phyloP scores from a whole-genome alignment of 2,113 vertebrate species.

The Phylloscopus trochilus region DNA sequence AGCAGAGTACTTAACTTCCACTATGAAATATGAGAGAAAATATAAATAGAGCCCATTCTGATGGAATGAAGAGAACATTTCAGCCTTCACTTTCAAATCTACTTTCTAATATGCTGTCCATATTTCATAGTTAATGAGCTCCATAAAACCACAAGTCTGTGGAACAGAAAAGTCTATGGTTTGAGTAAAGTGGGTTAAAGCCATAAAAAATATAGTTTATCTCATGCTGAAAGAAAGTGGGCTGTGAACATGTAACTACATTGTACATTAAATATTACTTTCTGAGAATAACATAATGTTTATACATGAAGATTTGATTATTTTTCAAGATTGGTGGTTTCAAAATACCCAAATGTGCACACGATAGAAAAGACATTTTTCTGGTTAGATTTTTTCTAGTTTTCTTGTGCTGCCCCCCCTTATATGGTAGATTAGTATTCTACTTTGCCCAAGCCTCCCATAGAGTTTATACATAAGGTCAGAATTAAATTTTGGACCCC shows the following conservation, averaged over 20 bases:
- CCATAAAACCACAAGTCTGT: background rate
- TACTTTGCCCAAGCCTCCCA: background rate
- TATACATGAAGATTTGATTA: slow-evolving; percentile 34
- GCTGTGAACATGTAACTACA: background rate
- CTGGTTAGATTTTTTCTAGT: background rate
- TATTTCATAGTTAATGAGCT: slow-evolving; percentile 18
- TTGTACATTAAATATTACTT: background rate
- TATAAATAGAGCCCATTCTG: background rate
- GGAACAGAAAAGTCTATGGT: background rate
- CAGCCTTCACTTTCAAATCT: slow-evolving; percentile 12
- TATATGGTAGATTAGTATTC: slow-evolving; percentile 33
- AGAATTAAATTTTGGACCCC: slow-evolving; percentile 60
- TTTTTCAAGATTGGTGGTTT: slow-evolving; percentile 3
- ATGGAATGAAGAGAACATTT: background rate
- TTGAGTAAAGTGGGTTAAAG: slow-evolving; percentile 37
- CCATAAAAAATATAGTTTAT: background rate
- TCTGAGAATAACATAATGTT: slow-evolving; percentile 4
- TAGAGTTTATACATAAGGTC: slow-evolving; percentile 52
- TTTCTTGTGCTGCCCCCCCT: background rate
- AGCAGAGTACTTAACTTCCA: background rate
- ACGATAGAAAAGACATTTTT: background rate
- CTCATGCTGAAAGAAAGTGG: slow-evolving; percentile 5
- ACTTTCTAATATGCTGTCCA: background rate
- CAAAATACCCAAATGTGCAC: background rate
- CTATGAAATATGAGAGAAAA: background rate